A percentile compares a stretch with the other conserved stretches of the same genome.
Conservation (phyloP, 1,140 invertebrate genomes). For the Argopecten irradians region DNA sequence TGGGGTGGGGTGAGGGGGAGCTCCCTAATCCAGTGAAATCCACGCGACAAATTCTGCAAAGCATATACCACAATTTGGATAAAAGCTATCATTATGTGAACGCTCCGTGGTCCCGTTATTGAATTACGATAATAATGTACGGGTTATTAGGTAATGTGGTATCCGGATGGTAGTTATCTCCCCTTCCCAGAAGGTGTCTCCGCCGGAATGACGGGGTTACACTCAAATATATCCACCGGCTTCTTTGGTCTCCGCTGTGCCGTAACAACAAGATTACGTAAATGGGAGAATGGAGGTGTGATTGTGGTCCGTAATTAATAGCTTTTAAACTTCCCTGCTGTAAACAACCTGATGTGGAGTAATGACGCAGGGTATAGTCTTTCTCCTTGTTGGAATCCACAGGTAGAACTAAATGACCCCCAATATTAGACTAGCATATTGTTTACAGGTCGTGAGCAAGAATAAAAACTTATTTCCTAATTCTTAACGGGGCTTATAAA, state of each 20-base stretch:
- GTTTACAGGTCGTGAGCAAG: constrained; percentile 14
- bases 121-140: not conserved
- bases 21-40: no score
- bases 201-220: not conserved
- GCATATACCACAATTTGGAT: not conserved
- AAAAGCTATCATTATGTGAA: not conserved
- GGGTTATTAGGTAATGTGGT: not conserved
- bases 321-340: not conserved
- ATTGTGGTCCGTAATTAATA: not conserved
- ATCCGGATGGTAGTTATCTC: not conserved
- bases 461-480: constrained; percentile 7
- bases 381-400: not conserved
- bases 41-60: no score
- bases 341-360: not conserved
- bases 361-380: not conserved
- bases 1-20: no score
- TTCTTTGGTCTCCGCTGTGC: not conserved
- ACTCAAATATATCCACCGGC: not conserved
- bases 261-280: constrained; percentile 3
- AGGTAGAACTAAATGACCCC: not conserved
- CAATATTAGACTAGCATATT: not conserved
- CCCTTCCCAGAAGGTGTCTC: not conserved
- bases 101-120: not conserved
- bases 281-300: not conserved
- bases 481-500: not conserved